Conservation (phyloP, 2,797 vertebrate species). For the Cetoscarus ocellatus region DNA sequence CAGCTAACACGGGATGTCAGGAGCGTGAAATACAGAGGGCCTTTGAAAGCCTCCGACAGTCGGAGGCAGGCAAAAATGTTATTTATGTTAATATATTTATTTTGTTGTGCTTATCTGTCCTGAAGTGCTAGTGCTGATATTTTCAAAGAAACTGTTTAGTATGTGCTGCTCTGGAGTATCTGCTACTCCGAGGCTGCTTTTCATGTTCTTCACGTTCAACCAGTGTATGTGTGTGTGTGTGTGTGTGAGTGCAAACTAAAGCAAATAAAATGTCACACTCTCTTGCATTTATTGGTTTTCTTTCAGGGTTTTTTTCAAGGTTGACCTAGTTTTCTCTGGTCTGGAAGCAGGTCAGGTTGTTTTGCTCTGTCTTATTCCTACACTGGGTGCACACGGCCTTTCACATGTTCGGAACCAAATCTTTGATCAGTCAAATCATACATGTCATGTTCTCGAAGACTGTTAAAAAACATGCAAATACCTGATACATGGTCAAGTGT, state of each 20-base stretch:
- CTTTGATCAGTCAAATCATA: not conserved
- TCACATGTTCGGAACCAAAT: not conserved
- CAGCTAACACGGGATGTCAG: slow-evolving; percentile 12
- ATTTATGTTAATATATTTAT: slow-evolving; percentile 18
- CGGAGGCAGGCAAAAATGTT: not conserved
- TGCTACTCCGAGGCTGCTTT: not conserved
- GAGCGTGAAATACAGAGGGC: not conserved
- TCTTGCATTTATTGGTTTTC: slow-evolving; percentile 7
- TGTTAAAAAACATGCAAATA: no score
- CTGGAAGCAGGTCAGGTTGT: not conserved
- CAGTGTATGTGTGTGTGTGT: no score
- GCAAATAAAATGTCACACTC: slow-evolving; percentile 12
- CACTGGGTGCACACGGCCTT: not conserved
- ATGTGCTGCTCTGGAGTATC: not conserved
- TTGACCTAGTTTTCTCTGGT: slow-evolving; percentile 1
- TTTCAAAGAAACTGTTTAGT: slow-evolving; percentile 4
- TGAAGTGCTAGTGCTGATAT: slow-evolving; percentile 10
- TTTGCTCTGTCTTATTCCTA: not conserved
- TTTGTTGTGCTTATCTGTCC: slow-evolving; percentile 9
- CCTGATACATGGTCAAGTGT: no score
- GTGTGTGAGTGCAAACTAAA: slow-evolving; percentile 3
- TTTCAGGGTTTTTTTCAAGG: not conserved
- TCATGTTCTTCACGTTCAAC: not conserved
- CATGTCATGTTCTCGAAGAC: no score
- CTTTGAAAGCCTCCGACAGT: not conserved